Evolutionary conservation across 1,140 invertebrate genomes (phyloP), one percentile per base, ranked within the genome.

Genomic region (Mercenaria mercenaria): DNA sequence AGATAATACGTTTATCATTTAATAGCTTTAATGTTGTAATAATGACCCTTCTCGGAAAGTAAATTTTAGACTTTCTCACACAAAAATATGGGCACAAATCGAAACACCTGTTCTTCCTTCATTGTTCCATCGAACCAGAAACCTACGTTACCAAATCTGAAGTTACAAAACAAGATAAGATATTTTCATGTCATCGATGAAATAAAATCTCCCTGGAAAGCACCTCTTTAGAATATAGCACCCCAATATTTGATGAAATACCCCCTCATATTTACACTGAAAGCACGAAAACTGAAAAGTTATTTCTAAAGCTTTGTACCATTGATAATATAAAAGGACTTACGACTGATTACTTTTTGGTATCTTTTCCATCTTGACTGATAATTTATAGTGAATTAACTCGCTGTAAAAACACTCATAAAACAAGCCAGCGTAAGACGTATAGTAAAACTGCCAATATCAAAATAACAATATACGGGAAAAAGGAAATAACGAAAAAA

Each of bases 381-480:
- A 82, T 67, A 82, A 82, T 82, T 82, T 82, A 82, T 82, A 59
- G 52, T 32, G 43, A 82, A 41, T 41, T 43, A 64, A 64, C 61
- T 67, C 61, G 80, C 80, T 43, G 67, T 82, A 67, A 82, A 82
- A 67, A 64, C 50, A 41, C 56, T 32, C 59, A 64, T 64, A 82
- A 82, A 82, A 41, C 80, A 26, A 64, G n/a, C 43, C 20, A 82
- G n/a, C 80, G 80, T 26, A 34, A 79, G 76, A 52, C 26, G 39
- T 41, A 72, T 26, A 72, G 37, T 72, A 72, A 39, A 72, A 39
- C 32, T 64, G 67, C 37, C 67, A 72, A 29, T 15, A 18, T 39
- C 15, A 72, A 72, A 37, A 37, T 18, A 39, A 72, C 37, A 39
- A 72, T 72, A 72, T 72, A 72, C 34, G 0, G 23, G 34, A 39